Base-by-base conservation (phyloP, 2,113 vertebrate species). In the Istiophorus platypterus region DNA sequence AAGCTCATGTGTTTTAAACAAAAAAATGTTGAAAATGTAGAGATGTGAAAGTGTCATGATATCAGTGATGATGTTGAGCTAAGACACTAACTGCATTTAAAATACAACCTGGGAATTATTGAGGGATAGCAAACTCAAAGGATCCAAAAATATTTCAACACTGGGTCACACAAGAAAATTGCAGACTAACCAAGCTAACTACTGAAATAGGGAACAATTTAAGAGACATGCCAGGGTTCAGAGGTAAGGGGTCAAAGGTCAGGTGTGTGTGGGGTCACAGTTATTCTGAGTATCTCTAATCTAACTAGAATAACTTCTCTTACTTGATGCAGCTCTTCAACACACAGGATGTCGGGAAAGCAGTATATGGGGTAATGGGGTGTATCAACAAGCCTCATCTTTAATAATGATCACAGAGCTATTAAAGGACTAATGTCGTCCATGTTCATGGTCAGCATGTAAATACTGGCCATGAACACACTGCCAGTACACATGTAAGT, bases 171-270 rank as follows among this genome's bases (percentile, higher is more conserved):
- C 37, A 59, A 37, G 4, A 18, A 56, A 62, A 57, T 37, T 17
- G 29, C 67, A 52, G 31, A 61, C 39, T 31, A 3, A 62, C 4
- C 52, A 51, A 24, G 17, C 20, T 31, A 24, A 57, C 17, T 37
- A 1, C 18, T 47, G 4, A 62, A 51, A 12, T 8, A 22, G 7
- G 49, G 39, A 34, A 22, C 39, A 37, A 26, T 45, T 63, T 57
- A 29, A 59, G 65, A 57, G n/a, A 57, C 27, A 56, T 26, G n/a
- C 52, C n/a, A n/a, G 22, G n/a, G n/a, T 24, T 56, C 10, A 66
- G 9, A 69, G 56, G 42, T 3, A 7, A 77, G n/a, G 57, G 78
- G 57, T 78, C 74, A 65, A 68, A 26, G 34, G 70, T 76, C 58
- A 71, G 41, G 5, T 41, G 65, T 41, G 15, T 8, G 29, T 47